These are phyloP conservation scores for Acleris holmiana DNA, from an alignment of 2,888 invertebrate genomes.

Conservation along the genomic window DNA sequence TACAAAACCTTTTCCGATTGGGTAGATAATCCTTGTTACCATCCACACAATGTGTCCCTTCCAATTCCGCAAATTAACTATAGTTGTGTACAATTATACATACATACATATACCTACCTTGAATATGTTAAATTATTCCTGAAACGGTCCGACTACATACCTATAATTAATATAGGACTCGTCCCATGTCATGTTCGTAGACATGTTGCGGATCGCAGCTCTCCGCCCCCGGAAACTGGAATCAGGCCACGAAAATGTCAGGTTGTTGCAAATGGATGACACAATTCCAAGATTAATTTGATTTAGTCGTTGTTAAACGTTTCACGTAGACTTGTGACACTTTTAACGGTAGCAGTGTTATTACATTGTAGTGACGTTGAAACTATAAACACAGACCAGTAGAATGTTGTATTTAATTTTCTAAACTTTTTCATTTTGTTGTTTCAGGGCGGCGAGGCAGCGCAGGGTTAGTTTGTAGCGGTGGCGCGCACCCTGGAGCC, in stretches of 20 bases:
- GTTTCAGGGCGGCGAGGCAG: constrained; percentile 75
- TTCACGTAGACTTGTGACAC: neutral
- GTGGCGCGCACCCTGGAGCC: constrained; percentile 77
- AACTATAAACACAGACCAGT: too few species aligned
- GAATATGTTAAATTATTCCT: constrained; percentile 16
- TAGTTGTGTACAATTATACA: too few species aligned
- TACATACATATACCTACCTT: too few species aligned
- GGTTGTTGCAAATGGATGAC: constrained; percentile 15
- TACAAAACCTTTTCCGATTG: neutral
- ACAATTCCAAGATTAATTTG: constrained; percentile 8
- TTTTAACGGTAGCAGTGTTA: neutral
- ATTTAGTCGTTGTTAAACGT: constrained; percentile 1
- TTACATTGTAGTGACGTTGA: neutral
- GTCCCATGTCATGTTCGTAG: constrained; percentile 21
- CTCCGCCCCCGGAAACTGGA: constrained; percentile 7
- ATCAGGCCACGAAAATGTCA: constrained; percentile 1
- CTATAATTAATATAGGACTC: constrained; percentile 17
- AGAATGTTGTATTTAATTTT: too few species aligned
- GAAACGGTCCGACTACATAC: constrained; percentile 3
- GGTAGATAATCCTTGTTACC: too few species aligned
- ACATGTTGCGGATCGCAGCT: constrained; percentile 11
- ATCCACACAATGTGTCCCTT: too few species aligned
- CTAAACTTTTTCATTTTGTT: constrained; percentile 42
- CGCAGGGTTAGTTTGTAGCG: constrained; percentile 60
- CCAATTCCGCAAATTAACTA: too few species aligned